A percentile compares a stretch with the other conserved stretches of the same genome.
phyloP scores from a whole-genome alignment of 2,113 vertebrate species.

The Dasyornis broadbenti region DNA sequence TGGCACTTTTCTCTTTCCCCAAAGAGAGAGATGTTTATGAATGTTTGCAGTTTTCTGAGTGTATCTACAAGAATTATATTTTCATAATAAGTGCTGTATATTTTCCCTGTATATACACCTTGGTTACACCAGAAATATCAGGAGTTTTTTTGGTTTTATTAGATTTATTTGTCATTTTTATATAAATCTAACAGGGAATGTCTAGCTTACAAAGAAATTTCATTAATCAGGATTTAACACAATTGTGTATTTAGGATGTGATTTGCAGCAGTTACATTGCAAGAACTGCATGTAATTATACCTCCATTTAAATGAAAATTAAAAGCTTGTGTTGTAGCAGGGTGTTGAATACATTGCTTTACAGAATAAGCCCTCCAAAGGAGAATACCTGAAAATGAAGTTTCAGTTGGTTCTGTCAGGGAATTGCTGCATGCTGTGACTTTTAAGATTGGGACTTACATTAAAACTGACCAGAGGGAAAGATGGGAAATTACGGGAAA shows the following conservation, averaged over 20 bases:
- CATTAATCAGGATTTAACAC: conserved; percentile 64
- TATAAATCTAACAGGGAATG: conserved; percentile 40
- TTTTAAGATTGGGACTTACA: background rate
- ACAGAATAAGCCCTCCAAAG: background rate
- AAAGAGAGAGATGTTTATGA: conserved; percentile 80
- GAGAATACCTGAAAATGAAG: conserved; percentile 3
- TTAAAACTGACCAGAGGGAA: conserved; percentile 26
- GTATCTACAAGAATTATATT: conserved; percentile 75
- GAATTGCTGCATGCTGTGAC: background rate
- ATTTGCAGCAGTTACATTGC: conserved; percentile 52
- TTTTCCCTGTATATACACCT: conserved; percentile 46
- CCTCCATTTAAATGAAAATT: conserved; percentile 58
- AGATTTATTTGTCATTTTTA: conserved; percentile 34
- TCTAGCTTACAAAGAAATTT: conserved; percentile 59
- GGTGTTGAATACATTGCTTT: conserved; percentile 25
- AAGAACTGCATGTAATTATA: conserved; percentile 51
- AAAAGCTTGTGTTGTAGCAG: conserved; percentile 35
- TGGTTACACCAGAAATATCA: conserved; percentile 22
- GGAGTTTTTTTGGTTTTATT: conserved; percentile 48
- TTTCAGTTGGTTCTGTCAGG: background rate
- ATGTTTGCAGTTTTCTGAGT: conserved; percentile 76
- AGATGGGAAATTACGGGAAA: conserved; percentile 14
- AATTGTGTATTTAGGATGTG: conserved; percentile 46
- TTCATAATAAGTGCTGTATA: conserved; percentile 69
- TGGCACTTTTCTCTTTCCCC: conserved; percentile 79